Base-by-base conservation (phyloP, 2,888 invertebrate species). In the Sialis lutaria region DNA sequence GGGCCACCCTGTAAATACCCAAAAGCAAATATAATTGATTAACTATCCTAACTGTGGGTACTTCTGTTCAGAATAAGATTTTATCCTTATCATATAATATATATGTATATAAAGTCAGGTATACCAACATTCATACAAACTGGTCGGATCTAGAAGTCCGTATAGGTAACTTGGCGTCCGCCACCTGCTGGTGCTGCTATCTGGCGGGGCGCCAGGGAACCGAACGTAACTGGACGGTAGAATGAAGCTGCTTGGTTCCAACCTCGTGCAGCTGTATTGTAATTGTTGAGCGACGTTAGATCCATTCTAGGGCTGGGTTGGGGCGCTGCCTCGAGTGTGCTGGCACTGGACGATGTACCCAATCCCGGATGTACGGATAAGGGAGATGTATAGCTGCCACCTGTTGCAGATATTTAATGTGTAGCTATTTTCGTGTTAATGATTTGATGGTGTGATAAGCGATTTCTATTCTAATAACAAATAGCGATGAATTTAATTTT, bases 251-350 rank as follows among this genome's bases (percentile, higher is more conserved):
- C 72, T 54, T 79, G 74, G 9, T 78, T 77, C 86, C 89, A 89
- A 1, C 88, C 88, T 33, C 87, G 74, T 5, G 89, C 82, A 33
- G 86, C 84, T 0, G 83, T 85, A 56, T 89, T 89, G 64, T 86
- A 89, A 57, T 84, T 86, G 30, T 74, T 73, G 37, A 67, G 50
- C 45, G 57, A 68, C 56, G 63, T 59, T 44, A 46, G 50, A 42
- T 49, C 49, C 12, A 47, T 46, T 33, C 48, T 30, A 6, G 49
- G 51, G 33, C 49, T 50, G 9, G 49, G 33, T 46, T 50, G 49
- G 1, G 49, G 50, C 9, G 50, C 45, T 9, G 44, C 32, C 32
- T 33, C 41, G 10, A 40, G 42, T 1, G 48, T 42, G 6, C 13
- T 12, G 6, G 45, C 32, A 6, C 13, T 40, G 10, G 35, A 30